Conservation (phyloP, 2,888 invertebrate species). For the Brenthis ino region DNA sequence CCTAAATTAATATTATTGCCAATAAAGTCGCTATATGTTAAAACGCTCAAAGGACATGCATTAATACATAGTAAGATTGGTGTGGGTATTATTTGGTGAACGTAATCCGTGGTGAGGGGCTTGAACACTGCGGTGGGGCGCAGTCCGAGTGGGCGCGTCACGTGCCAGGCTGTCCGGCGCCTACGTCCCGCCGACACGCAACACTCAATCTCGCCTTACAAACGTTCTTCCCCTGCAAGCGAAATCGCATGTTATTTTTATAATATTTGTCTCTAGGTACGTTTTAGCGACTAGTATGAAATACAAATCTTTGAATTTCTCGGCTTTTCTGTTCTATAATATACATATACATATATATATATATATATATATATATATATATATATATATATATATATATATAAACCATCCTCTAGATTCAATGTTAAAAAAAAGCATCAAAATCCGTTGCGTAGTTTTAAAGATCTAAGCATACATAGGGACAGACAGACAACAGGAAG, state of each 20-base stretch:
- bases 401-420: too few relatives aligned
- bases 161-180: conserved; percentile 45
- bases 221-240: conserved; percentile 90
- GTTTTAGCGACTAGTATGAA: too few relatives aligned
- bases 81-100: neutral
- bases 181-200: conserved; percentile 68
- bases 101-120: neutral
- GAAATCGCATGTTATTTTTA: neutral
- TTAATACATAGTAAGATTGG: neutral
- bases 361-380: too few relatives aligned
- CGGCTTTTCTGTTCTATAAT: too few relatives aligned
- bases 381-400: too few relatives aligned
- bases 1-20: conserved; percentile 18
- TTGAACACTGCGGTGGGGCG: conserved; percentile 25
- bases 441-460: too few relatives aligned
- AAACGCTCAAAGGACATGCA: conserved; percentile 2
- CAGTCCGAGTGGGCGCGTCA: conserved; percentile 38
- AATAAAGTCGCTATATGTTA: neutral
- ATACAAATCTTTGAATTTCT: too few relatives aligned
- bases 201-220: conserved; percentile 90
- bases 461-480: too few relatives aligned
- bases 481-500: too few relatives aligned
- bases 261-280: too few relatives aligned
- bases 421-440: too few relatives aligned
- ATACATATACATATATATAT: too few relatives aligned